Conservation (phyloP, 2,113 vertebrate species). For the Polypterus senegalus region DNA sequence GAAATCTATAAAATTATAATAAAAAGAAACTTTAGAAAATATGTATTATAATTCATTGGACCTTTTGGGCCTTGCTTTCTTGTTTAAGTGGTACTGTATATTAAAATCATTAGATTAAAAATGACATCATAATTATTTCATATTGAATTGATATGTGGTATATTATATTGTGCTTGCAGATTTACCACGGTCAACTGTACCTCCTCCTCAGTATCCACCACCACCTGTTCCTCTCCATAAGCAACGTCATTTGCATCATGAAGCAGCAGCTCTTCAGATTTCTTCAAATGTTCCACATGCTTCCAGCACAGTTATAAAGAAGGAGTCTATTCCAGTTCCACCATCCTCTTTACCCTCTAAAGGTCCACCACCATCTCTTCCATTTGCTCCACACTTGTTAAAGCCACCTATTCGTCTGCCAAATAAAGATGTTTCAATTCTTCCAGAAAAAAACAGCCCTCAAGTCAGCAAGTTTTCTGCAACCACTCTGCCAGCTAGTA, state of each 20-base stretch:
- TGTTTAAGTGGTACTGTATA: too few relatives aligned
- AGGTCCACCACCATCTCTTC: slow-evolving; percentile 25
- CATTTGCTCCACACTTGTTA: slow-evolving; percentile 21
- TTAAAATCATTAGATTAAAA: too few relatives aligned
- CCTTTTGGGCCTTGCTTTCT: too few relatives aligned
- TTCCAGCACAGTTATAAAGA: slow-evolving; percentile 41
- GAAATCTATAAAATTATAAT: too few relatives aligned
- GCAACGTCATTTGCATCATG: slow-evolving; percentile 3
- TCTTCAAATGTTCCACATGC: slow-evolving; percentile 39
- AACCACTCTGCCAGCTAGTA: neutral
- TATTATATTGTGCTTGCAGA: neutral
- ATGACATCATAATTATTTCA: too few relatives aligned
- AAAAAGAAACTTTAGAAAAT: too few relatives aligned
- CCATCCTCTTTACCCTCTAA: slow-evolving; percentile 15
- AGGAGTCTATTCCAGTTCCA: slow-evolving; percentile 20
- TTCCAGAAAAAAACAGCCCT: neutral
- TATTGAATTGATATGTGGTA: neutral
- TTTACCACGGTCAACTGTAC: slow-evolving; percentile 22
- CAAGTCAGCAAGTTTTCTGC: neutral
- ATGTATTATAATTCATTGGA: too few relatives aligned
- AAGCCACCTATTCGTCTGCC: slow-evolving; percentile 2
- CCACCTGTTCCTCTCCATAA: slow-evolving; percentile 59
- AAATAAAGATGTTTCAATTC: neutral
- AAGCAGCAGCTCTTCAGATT: slow-evolving; percentile 26
- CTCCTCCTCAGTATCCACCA: slow-evolving; percentile 75